A percentile compares a stretch with the other conserved stretches of the same genome.
Evolutionary conservation across 2,797 vertebrate genomes (phyloP).

Genomic region (Peromyscus eremicus): DNA sequence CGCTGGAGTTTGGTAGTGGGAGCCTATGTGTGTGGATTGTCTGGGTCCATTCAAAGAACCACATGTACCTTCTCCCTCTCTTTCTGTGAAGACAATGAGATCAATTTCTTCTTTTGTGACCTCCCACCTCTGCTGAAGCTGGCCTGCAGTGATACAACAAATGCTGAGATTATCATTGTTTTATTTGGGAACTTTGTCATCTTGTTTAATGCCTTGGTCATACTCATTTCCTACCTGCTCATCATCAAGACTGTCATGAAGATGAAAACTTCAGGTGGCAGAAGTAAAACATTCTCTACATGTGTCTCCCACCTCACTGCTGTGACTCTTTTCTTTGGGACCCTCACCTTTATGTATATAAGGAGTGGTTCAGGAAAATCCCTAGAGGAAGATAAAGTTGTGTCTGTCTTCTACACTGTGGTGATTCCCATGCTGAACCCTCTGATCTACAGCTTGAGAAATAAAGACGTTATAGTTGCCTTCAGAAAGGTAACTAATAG

Average conservation of each 20-base stretch:
- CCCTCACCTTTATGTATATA: constrained; percentile 86
- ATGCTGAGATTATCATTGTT: constrained; percentile 49
- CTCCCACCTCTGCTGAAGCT: constrained; percentile 84
- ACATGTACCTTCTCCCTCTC: constrained; percentile 82
- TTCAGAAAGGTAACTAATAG: constrained; percentile 56
- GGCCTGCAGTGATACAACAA: constrained; percentile 82
- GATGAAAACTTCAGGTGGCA: constrained; percentile 81
- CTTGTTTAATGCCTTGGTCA: constrained; percentile 73
- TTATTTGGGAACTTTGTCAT: constrained; percentile 72
- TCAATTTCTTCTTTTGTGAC: constrained; percentile 88
- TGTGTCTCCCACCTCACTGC: constrained; percentile 85
- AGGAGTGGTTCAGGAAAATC: constrained; percentile 59
- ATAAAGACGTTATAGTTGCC: constrained; percentile 80
- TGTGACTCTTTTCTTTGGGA: constrained; percentile 86
- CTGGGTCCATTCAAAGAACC: constrained; percentile 79
- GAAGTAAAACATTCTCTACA: constrained; percentile 84
- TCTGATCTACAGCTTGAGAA: constrained; percentile 85
- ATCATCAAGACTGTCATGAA: constrained; percentile 80
- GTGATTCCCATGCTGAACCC: constrained; percentile 86
- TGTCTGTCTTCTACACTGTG: constrained; percentile 85
- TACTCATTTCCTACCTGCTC: constrained; percentile 83
- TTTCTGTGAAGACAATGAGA: constrained; percentile 82
- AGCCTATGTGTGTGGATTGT: constrained; percentile 70
- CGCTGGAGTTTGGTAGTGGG: constrained; percentile 64
- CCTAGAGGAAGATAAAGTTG: constrained; percentile 79